These are phyloP conservation scores for Lynx canadensis DNA, from an alignment of 2,113 vertebrate genomes.

Conservation along the genomic window DNA sequence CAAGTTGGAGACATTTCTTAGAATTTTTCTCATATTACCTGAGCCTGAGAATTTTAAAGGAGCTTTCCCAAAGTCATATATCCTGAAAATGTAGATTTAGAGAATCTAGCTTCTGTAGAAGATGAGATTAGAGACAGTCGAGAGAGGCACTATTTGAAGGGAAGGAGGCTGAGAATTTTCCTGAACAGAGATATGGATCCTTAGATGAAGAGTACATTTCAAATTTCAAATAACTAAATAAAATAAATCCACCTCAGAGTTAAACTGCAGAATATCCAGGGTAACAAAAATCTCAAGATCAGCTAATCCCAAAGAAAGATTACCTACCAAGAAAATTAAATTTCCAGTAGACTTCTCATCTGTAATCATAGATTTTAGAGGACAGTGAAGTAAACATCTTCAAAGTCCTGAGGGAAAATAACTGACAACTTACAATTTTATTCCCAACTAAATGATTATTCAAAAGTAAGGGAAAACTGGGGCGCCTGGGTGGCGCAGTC, in stretches of 20 bases:
- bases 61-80: not conserved
- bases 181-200: not conserved
- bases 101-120: not conserved
- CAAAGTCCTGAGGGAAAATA: not conserved
- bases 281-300: conserved; percentile 11
- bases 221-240: conserved; percentile 34
- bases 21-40: conserved; percentile 8
- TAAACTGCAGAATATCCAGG: not conserved
- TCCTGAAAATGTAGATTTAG: conserved; percentile 19
- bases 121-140: not conserved
- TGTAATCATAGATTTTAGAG: conserved; percentile 14
- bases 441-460: not conserved
- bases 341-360: not conserved
- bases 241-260: conserved; percentile 20
- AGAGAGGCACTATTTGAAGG: not conserved
- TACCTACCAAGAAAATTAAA: not conserved
- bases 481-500: too few relatives aligned
- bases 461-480: not conserved
- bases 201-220: conserved; percentile 42
- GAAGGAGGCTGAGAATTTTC: conserved; percentile 37
- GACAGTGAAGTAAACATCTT: not conserved
- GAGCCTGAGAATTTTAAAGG: conserved; percentile 18
- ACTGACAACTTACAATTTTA: not conserved
- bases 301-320: not conserved
- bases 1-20: not conserved